Evolutionary conservation across 2,797 vertebrate genomes (phyloP).

Genomic region (Simalia tracyae): DNA sequence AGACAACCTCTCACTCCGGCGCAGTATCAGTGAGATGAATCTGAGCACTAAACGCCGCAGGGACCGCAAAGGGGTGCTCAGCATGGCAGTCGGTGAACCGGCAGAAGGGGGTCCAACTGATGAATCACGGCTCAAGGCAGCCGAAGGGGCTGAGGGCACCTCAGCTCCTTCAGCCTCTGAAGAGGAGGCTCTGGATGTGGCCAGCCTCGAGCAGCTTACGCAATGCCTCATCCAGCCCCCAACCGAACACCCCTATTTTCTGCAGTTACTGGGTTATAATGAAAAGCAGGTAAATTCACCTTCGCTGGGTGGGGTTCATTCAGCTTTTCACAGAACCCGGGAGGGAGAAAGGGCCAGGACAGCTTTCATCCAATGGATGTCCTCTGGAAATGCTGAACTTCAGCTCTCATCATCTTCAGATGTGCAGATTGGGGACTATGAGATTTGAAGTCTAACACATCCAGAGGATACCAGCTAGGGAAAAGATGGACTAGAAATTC

Average conservation of each 20-base stretch:
- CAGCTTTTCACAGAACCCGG: not conserved
- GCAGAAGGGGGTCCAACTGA: constrained; percentile 7
- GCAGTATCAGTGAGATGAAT: constrained; percentile 93
- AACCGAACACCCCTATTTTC: constrained; percentile 87
- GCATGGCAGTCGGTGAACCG: constrained; percentile 78
- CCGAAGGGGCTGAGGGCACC: not conserved
- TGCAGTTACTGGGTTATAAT: constrained; percentile 89
- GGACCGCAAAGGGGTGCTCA: constrained; percentile 86
- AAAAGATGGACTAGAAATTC: not conserved
- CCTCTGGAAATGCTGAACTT: not conserved
- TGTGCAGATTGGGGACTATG: not conserved
- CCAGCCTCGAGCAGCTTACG: constrained; percentile 89
- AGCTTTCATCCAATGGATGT: not conserved
- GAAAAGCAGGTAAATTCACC: constrained; percentile 83
- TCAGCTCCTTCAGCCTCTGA: not conserved
- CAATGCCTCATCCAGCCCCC: constrained; percentile 92
- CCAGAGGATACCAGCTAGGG: not conserved
- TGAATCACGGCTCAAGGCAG: constrained; percentile 12
- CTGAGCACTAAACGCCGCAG: constrained; percentile 83
- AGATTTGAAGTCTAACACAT: not conserved
- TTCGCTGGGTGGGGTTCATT: not conserved
- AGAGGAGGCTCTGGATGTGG: constrained; percentile 67
- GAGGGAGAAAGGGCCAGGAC: not conserved
- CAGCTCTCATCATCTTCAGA: not conserved
- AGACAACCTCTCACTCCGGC: constrained; percentile 82